Conservation (phyloP, 1,140 invertebrate species). For the Physella acuta region DNA sequence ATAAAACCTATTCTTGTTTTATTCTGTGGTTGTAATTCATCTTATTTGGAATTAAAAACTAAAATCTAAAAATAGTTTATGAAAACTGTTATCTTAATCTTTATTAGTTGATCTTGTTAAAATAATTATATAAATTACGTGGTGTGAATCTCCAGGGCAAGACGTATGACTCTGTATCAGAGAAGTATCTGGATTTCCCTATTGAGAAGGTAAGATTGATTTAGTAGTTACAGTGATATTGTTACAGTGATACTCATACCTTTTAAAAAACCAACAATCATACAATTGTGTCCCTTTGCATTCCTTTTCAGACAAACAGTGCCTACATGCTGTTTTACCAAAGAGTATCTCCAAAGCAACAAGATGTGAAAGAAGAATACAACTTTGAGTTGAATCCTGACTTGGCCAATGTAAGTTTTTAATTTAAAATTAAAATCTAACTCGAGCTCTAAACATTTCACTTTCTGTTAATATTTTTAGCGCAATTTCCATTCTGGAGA, state of each 20-base stretch:
- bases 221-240: no score
- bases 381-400: constrained; percentile 56
- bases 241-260: no score
- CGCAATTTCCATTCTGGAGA: no score
- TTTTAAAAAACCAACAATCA: no score
- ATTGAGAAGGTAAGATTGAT: constrained; percentile 76
- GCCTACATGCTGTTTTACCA: constrained; percentile 98
- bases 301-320: constrained; percentile 76
- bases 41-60: no score
- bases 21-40: background rate
- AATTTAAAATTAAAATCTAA: no score
- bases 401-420: constrained; percentile 48
- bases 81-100: background rate
- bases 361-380: constrained; percentile 41
- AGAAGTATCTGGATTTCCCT: constrained; percentile 95
- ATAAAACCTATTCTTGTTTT: background rate
- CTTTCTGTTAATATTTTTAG: constrained; percentile 1
- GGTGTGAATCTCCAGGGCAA: constrained; percentile 73
- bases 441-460: no score
- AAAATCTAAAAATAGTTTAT: background rate
- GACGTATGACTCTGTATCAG: constrained; percentile 92
- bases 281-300: no score
- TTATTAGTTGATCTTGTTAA: background rate
- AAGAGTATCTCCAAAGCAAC: constrained; percentile 62
- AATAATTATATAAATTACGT: background rate